phyloP scores from a whole-genome alignment of 2,113 vertebrate genomes.

The Vanacampus margaritifer region DNA sequence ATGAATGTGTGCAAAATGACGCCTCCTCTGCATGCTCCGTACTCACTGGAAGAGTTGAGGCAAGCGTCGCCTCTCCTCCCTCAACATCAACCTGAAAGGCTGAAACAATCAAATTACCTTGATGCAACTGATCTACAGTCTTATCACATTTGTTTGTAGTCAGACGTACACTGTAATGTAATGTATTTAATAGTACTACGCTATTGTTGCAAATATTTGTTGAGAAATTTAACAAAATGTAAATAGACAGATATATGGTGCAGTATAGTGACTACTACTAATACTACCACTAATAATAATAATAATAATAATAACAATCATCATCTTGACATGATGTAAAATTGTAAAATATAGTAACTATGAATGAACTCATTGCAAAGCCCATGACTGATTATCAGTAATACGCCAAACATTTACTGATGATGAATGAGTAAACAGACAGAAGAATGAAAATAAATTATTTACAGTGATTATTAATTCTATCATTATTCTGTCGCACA shows the following conservation, averaged over 20 bases:
- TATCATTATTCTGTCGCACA: background rate
- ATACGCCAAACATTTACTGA: background rate
- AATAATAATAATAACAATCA: background rate
- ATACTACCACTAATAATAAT: background rate
- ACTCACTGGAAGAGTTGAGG: constrained; percentile 24
- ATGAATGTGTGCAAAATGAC: constrained; percentile 26
- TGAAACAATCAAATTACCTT: background rate
- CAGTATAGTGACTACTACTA: background rate
- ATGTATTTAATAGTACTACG: background rate
- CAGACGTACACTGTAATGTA: background rate
- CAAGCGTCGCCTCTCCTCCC: constrained; percentile 55
- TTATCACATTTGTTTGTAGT: background rate
- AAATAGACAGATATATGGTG: background rate
- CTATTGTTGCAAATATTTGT: background rate
- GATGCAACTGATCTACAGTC: background rate
- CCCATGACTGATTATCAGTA: background rate
- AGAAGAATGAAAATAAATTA: background rate
- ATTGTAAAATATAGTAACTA: background rate
- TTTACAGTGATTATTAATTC: background rate
- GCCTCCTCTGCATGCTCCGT: constrained; percentile 39
- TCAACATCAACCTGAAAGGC: constrained; percentile 21
- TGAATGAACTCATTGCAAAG: background rate
- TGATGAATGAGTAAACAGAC: background rate
- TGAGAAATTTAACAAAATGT: background rate
- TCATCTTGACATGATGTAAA: background rate